phyloP scores from a whole-genome alignment of 2,888 invertebrate species.

The Ophioninae sp. region DNA sequence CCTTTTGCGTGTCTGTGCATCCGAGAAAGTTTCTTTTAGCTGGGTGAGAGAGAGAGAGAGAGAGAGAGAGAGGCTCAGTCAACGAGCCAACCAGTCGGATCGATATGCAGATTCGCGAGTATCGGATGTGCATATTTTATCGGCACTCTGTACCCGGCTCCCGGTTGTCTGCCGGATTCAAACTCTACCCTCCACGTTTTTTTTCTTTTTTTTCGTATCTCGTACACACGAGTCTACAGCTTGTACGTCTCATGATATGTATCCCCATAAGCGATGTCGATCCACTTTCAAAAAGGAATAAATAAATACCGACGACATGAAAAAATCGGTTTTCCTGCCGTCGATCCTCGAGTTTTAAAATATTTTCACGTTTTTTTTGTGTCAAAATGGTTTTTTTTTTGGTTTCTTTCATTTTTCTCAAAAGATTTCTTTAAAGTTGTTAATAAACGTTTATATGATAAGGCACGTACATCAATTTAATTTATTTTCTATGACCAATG shows the following conservation, averaged over 20 bases:
- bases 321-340: conserved; percentile 14
- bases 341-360: not conserved
- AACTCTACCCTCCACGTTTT: conserved; percentile 27
- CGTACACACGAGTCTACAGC: conserved; percentile 5
- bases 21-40: conserved; percentile 56
- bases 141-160: conserved; percentile 60
- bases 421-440: too few species aligned
- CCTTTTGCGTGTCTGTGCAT: conserved; percentile 22
- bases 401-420: not conserved
- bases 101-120: conserved; percentile 66
- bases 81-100: conserved; percentile 60
- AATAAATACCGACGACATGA: conserved; percentile 4
- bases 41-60: conserved; percentile 3
- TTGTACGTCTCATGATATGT: conserved; percentile 30
- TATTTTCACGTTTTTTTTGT: not conserved
- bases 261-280: conserved; percentile 39
- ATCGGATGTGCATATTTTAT: conserved; percentile 68
- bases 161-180: conserved; percentile 55
- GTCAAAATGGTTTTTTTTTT: not conserved
- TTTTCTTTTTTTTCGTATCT: not conserved
- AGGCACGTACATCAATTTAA: too few species aligned
- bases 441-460: too few species aligned
- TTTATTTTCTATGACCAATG: too few species aligned
- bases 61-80: conserved; percentile 42
- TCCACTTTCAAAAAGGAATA: conserved; percentile 34